Evolutionary conservation across 2,797 vertebrate genomes (phyloP), one percentile per base, ranked within the genome.

Genomic region (Eupleurogrammus muticus): DNA sequence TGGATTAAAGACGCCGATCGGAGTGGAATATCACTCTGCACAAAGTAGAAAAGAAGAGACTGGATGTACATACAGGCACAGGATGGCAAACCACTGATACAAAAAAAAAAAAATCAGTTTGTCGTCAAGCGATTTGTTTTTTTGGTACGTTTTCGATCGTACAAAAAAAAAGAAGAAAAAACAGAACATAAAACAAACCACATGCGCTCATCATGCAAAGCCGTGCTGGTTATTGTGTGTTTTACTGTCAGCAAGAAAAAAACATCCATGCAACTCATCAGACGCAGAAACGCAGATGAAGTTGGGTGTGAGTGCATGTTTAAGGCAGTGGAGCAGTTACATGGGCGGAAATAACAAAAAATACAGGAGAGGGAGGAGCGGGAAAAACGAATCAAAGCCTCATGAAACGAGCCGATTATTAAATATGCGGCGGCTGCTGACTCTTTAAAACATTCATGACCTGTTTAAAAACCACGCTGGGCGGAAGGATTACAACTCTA

Each of bases 121-220:
- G n/a, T n/a, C 38, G 38, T 85, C 55, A 78, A 76, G 34, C 54
- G 1, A 70, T 73, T 9, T 66, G 28, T 65, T 73, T 64, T 75
- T 89, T 86, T 87, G 80, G 84, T 88, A 69, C 57, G 60, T 60
- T 80, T 71, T 46, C n/a, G 47, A 70, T 76, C 5, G 20, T 47
- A 59, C 58, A 56, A 67, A 69, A 71, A 38, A 66, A 5, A 5
- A 70, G n/a, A n/a, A n/a, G n/a, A 77, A 28, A 28, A 28, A 3
- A 28, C 28, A 28, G 6, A 28, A 28, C n/a, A n/a, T n/a, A 28
- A 28, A 28, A 28, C 28, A 28, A 28, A 28, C 70, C 16, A 23
- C 88, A 79, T 87, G 84, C 85, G 51, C 64, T 32, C 6, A n/a
- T 70, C 82, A 81, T 84, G 82, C 89, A 77, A 85, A 81, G 81